phyloP scores from a whole-genome alignment of 2,113 vertebrate genomes.

The Mus musculus region DNA sequence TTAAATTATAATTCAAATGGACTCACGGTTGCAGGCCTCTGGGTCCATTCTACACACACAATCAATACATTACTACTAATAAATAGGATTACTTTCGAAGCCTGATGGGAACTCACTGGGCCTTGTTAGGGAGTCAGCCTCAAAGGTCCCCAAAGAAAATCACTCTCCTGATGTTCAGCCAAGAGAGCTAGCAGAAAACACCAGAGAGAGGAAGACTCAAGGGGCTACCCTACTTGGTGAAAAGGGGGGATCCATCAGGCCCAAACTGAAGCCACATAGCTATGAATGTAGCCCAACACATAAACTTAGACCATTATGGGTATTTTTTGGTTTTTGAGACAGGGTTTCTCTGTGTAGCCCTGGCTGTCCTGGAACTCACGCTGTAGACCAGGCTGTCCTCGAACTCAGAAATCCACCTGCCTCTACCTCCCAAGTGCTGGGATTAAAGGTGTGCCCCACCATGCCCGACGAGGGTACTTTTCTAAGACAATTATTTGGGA shows the following conservation, averaged over 20 bases:
- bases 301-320: background rate
- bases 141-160: conserved; percentile 64
- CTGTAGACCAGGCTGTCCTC: too few relatives aligned
- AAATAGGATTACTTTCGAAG: conserved; percentile 67
- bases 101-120: background rate
- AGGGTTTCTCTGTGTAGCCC: too few relatives aligned
- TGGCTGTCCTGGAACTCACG: too few relatives aligned
- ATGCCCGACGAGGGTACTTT: too few relatives aligned
- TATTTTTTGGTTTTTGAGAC: too few relatives aligned
- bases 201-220: background rate
- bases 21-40: conserved; percentile 65
- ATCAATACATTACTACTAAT: conserved; percentile 74
- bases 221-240: background rate
- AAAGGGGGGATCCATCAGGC: background rate
- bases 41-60: conserved; percentile 70
- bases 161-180: conserved; percentile 12
- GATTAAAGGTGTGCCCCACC: too few relatives aligned
- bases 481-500: background rate
- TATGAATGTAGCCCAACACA: background rate
- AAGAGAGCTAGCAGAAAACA: conserved; percentile 20
- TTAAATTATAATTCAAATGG: conserved; percentile 75
- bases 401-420: too few relatives aligned
- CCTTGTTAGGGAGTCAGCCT: conserved; percentile 28
- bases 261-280: background rate
- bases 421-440: too few relatives aligned